phyloP scores from a whole-genome alignment of 2,888 invertebrate genomes.

The Gasteruption jaculator region DNA sequence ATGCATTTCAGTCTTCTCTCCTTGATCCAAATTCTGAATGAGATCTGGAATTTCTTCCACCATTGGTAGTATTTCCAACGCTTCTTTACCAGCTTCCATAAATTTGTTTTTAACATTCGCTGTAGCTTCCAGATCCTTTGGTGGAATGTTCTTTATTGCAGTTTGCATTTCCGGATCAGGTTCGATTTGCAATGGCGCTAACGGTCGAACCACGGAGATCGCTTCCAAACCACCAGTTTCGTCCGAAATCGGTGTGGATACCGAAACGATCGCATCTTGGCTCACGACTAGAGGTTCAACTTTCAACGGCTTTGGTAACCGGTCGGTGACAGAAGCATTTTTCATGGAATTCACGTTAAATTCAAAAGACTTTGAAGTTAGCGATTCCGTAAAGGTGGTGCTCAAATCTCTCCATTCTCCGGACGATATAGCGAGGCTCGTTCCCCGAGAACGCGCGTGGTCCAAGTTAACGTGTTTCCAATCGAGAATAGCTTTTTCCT shows the following conservation, averaged over 20 bases:
- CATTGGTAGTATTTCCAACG: constrained; percentile 59
- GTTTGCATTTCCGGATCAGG: constrained; percentile 53
- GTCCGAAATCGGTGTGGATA: constrained; percentile 51
- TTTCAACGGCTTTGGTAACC: constrained; percentile 54
- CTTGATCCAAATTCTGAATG: constrained; percentile 54
- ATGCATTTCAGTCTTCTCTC: constrained; percentile 58
- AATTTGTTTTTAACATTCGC: constrained; percentile 61
- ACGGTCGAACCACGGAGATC: constrained; percentile 61
- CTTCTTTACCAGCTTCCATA: constrained; percentile 52
- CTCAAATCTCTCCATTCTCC: constrained; percentile 62
- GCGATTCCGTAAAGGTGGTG: constrained; percentile 61
- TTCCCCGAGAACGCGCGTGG: constrained; percentile 54
- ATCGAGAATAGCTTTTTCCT: constrained; percentile 45
- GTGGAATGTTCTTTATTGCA: constrained; percentile 56
- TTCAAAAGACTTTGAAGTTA: constrained; percentile 64
- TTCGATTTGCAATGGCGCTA: constrained; percentile 56
- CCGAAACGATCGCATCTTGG: constrained; percentile 47
- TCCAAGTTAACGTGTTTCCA: constrained; percentile 56
- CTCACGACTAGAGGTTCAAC: constrained; percentile 56
- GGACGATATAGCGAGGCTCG: constrained; percentile 51
- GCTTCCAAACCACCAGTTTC: constrained; percentile 58
- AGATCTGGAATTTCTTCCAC: constrained; percentile 63
- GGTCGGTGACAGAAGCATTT: constrained; percentile 30
- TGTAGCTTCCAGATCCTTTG: constrained; percentile 59
- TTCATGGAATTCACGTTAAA: constrained; percentile 59